These are phyloP conservation scores for Archaeoteleia sp. DNA, from an alignment of 2,888 invertebrate species.

Conservation along the genomic window DNA sequence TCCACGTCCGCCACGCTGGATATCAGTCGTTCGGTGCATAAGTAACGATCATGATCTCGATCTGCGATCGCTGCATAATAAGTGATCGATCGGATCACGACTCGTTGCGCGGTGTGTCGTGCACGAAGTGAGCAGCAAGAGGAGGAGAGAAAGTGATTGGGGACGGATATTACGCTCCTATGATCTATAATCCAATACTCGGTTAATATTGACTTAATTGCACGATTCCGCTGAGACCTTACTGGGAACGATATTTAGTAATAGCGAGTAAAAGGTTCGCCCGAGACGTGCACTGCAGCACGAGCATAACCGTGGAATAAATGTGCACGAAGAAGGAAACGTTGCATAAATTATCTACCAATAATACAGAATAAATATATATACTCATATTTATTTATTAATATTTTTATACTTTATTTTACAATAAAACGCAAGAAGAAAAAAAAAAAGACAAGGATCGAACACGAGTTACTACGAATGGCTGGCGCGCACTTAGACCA, in stretches of 20 bases:
- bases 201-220: conserved; percentile 45
- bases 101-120: conserved; percentile 22
- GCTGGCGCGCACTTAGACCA: too few species aligned
- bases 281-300: conserved; percentile 15
- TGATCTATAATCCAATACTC: conserved; percentile 45
- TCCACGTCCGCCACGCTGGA: conserved; percentile 19
- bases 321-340: conserved; percentile 2
- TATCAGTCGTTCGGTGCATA: conserved; percentile 12
- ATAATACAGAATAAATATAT: too few species aligned
- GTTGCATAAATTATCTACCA: too few species aligned
- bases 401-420: too few species aligned
- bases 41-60: conserved; percentile 41
- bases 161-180: conserved; percentile 32
- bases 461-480: too few species aligned
- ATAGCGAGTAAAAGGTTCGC: conserved; percentile 21
- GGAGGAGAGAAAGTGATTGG: conserved; percentile 32
- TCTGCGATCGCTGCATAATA: conserved; percentile 41
- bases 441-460: too few species aligned
- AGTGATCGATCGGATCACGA: conserved; percentile 44
- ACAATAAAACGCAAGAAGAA: too few species aligned
- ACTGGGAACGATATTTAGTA: conserved; percentile 28
- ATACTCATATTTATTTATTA: too few species aligned
- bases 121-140: conserved; percentile 24
- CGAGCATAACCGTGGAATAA: not conserved
- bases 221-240: conserved; percentile 34